Evolutionary conservation across 2,888 invertebrate species (phyloP), one percentile per base, ranked within the genome.

Genomic region (Mycalesis mineus): DNA sequence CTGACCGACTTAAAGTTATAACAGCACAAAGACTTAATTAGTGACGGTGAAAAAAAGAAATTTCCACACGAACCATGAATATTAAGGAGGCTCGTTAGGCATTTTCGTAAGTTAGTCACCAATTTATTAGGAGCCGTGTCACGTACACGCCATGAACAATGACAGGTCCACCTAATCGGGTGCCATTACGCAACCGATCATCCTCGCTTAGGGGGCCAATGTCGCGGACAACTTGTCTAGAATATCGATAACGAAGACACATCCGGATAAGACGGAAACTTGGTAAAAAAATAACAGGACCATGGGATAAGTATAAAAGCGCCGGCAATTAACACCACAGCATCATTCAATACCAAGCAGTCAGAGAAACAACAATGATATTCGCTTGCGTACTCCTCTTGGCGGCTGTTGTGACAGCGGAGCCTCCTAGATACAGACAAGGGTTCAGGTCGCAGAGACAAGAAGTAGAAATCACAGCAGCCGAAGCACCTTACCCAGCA

Each of bases 191-290:
- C 84, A 84, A 89, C 70, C 74, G 68, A 73, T 74, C 80, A 83
- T 82, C 79, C 74, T 79, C 78, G 75, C 74, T 72, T 76, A 82
- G 68, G 82, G 74, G 85, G 85, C 85, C 88, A 89, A 88, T 88
- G 88, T 86, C 88, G 78, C 69, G 69, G 72, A 64, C 67, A 75
- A 78, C 82, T 74, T 78, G 74, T 60, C 62, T 73, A 68, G 88
- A 85, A 88, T 88, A 84, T 82, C 83, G 85, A 89, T 80, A 73
- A 77, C 61, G 60, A 73, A 78, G 77, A 81, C 80, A 80, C 84
- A 82, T 84, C 86, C 83, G 81, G 80, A 70, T 67, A 65, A 68
- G 71, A 68, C 80, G 85, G 85, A 88, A 86, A 84, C 78, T 73
- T 68, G 60, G 63, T 64, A 65, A 40, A 70, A n/a, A 75, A 72